Percentiles rank a stretch among this genome's conserved stretches.
phyloP scores from a whole-genome alignment of 37 sponge, comb jelly and placozoan genomes.

The Aphrocallistes beatrix region DNA sequence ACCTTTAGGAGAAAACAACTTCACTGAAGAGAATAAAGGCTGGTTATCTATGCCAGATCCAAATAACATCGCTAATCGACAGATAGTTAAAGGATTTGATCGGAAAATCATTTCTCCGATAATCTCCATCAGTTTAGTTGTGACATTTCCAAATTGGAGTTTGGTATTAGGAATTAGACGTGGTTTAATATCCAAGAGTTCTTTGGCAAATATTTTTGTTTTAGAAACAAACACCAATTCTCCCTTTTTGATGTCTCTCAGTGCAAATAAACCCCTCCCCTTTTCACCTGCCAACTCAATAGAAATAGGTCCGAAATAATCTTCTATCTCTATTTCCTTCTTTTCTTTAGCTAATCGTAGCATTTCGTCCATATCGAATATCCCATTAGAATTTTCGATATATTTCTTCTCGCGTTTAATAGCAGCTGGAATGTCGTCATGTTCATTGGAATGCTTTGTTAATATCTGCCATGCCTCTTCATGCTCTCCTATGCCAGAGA shows the following conservation, averaged over 20 bases:
- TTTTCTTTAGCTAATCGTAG: neutral
- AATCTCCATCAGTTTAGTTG: neutral
- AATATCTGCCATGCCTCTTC: slow-evolving; percentile 45
- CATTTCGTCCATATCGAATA: neutral
- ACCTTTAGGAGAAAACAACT: neutral
- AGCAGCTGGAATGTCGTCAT: neutral
- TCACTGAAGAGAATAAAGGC: neutral
- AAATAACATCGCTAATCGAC: neutral
- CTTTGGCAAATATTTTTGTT: neutral
- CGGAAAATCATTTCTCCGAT: neutral
- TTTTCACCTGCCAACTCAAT: neutral
- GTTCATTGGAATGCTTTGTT: slow-evolving; percentile 21
- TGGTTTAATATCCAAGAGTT: neutral
- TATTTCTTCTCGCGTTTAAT: neutral
- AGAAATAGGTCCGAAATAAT: neutral
- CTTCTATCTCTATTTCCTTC: neutral
- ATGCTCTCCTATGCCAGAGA: slow-evolving; percentile 39
- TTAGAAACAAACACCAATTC: neutral
- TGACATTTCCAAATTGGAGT: neutral
- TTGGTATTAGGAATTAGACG: neutral
- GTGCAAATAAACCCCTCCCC: neutral
- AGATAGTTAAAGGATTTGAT: neutral
- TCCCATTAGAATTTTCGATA: neutral
- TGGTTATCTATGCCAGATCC: neutral
- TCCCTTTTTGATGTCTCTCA: neutral